phyloP scores from a whole-genome alignment of 1,140 invertebrate species.

The Babylonia areolata region DNA sequence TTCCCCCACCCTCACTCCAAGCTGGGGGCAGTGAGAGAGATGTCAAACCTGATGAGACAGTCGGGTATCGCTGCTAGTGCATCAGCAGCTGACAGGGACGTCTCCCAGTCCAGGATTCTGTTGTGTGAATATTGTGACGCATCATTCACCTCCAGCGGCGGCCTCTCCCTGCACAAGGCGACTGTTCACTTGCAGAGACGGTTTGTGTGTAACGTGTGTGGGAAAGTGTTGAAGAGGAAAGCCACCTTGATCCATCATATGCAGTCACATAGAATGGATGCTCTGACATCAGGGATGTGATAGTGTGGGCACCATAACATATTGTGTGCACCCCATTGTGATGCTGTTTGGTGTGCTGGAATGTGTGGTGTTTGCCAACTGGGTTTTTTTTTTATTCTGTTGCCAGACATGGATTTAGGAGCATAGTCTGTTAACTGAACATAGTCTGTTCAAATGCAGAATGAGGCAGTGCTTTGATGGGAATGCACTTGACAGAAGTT shows the following conservation, averaged over 20 bases:
- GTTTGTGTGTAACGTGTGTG: not conserved
- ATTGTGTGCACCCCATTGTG: too few relatives aligned
- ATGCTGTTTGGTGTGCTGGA: too few relatives aligned
- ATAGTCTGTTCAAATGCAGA: too few relatives aligned
- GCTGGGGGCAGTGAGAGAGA: not conserved
- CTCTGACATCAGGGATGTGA: not conserved
- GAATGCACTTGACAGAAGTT: too few relatives aligned
- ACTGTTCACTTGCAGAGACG: not conserved
- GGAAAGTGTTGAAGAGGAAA: not conserved
- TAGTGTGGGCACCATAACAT: too few relatives aligned
- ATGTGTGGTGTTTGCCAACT: too few relatives aligned
- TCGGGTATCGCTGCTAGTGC: not conserved
- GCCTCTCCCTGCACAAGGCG: not conserved
- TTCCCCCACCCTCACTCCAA: not conserved
- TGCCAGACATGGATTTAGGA: too few relatives aligned
- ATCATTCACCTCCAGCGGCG: not conserved
- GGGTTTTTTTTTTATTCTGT: too few relatives aligned
- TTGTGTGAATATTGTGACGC: slow-evolving; percentile 20
- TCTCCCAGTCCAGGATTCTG: not conserved
- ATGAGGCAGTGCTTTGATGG: too few relatives aligned
- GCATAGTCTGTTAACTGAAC: too few relatives aligned
- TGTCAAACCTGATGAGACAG: not conserved
- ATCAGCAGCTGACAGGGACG: not conserved
- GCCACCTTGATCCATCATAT: not conserved
- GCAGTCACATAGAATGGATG: not conserved